Evolutionary conservation across 1,140 invertebrate genomes (phyloP).

Genomic region (Galendromus occidentalis): DNA sequence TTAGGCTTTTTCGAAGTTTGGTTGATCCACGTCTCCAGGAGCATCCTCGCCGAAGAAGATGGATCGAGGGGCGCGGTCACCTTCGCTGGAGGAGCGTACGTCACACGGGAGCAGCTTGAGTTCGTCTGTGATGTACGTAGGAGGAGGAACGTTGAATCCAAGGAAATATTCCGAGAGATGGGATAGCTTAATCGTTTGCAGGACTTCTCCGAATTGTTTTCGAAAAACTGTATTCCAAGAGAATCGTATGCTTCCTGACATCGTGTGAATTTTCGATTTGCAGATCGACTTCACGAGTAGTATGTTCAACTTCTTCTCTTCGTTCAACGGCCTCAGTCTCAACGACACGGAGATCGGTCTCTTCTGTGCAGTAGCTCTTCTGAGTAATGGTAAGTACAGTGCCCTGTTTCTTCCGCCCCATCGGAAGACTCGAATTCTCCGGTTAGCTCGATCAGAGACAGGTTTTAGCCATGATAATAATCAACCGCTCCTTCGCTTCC

Average conservation of each 20-base stretch:
- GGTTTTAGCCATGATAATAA: conserved; percentile 2
- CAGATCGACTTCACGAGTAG: conserved; percentile 49
- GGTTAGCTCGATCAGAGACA: too few relatives aligned
- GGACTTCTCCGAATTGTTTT: not conserved
- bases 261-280: conserved; percentile 16
- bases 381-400: conserved; percentile 41
- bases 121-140: conserved; percentile 79
- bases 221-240: too few relatives aligned
- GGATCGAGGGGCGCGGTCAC: conserved; percentile 38
- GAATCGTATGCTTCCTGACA: too few relatives aligned
- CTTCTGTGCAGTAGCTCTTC: conserved; percentile 62
- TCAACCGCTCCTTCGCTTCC: not conserved
- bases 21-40: conserved; percentile 61
- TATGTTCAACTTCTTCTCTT: conserved; percentile 34
- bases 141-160: conserved; percentile 1
- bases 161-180: not conserved
- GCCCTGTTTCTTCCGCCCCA: conserved; percentile 9
- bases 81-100: conserved; percentile 75
- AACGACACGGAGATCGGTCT: conserved; percentile 76
- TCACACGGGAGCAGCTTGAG: conserved; percentile 64
- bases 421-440: too few relatives aligned
- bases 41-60: conserved; percentile 47
- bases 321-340: conserved; percentile 46
- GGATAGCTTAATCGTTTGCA: too few relatives aligned
- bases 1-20: conserved; percentile 91